These are phyloP conservation scores for Paracanthobrama guichenoti DNA, from an alignment of 2,113 vertebrate species.

Conservation along the genomic window DNA sequence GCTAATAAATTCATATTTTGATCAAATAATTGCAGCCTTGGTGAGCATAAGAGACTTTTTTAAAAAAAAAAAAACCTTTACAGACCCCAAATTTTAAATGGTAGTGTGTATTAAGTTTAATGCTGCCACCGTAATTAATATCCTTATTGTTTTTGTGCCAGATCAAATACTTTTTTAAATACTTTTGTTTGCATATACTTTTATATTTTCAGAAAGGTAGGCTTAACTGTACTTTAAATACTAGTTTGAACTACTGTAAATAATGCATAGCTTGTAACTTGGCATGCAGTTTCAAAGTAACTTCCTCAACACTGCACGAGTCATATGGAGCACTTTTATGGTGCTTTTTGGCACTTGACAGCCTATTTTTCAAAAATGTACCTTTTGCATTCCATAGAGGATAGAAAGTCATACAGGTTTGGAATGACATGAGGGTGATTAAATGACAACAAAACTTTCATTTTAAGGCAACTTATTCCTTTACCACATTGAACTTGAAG, in stretches of 20 bases:
- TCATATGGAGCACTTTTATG: not conserved
- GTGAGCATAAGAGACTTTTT: too few species aligned
- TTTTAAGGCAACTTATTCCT: not conserved
- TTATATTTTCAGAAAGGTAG: not conserved
- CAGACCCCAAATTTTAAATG: too few species aligned
- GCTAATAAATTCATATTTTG: too few species aligned
- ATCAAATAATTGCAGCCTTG: too few species aligned
- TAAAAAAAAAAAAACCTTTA: too few species aligned
- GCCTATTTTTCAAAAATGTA: slow-evolving; percentile 4
- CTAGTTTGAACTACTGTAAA: not conserved
- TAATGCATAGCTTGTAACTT: not conserved
- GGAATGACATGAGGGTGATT: not conserved
- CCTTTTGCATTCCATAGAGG: not conserved
- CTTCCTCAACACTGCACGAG: not conserved
- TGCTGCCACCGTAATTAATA: too few species aligned
- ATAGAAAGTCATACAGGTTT: not conserved
- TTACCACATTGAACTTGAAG: slow-evolving; percentile 2
- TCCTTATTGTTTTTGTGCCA: too few species aligned
- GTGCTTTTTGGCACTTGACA: slow-evolving; percentile 8
- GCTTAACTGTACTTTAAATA: not conserved
- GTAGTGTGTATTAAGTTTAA: too few species aligned
- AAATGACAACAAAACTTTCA: not conserved
- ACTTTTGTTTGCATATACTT: not conserved
- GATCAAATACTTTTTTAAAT: not conserved
- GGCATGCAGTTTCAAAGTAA: not conserved